Evolutionary conservation across 2,113 vertebrate species (phyloP).

Genomic region (Saguinus imperator): DNA sequence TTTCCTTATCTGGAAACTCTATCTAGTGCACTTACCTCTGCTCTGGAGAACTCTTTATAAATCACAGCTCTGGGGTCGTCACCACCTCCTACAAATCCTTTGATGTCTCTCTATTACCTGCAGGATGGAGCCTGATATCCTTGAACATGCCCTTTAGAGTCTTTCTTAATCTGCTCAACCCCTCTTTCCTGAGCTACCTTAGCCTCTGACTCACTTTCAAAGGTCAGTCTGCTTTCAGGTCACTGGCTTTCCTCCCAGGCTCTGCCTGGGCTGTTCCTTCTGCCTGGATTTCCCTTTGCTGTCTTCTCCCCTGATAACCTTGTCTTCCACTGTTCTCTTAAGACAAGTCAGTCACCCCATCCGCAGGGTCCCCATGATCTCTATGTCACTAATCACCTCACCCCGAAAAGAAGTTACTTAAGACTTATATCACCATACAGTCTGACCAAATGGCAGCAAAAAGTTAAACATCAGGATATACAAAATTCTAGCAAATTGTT

Average conservation of each 20-base stretch:
- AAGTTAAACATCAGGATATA: background rate
- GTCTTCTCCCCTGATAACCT: background rate
- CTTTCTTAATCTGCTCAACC: background rate
- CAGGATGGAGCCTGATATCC: background rate
- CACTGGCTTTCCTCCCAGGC: background rate
- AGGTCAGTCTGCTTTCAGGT: background rate
- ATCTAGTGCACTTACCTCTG: fast-evolving
- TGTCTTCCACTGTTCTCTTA: background rate
- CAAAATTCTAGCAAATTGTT: background rate
- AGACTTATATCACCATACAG: background rate
- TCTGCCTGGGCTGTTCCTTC: background rate
- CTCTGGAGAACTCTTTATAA: background rate
- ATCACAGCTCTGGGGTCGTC: background rate
- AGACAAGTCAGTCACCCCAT: background rate
- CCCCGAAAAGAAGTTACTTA: background rate
- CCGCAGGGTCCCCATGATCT: fast-evolving
- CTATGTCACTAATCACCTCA: background rate
- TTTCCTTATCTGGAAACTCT: background rate
- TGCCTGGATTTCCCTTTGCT: background rate
- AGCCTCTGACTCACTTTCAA: background rate
- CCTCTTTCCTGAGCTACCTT: background rate
- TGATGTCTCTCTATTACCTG: background rate
- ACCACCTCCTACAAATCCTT: background rate
- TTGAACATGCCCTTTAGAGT: too few relatives aligned
- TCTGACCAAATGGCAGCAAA: background rate